Conservation (phyloP, 1,140 invertebrate genomes). For the Heliconius hermathena region DNA sequence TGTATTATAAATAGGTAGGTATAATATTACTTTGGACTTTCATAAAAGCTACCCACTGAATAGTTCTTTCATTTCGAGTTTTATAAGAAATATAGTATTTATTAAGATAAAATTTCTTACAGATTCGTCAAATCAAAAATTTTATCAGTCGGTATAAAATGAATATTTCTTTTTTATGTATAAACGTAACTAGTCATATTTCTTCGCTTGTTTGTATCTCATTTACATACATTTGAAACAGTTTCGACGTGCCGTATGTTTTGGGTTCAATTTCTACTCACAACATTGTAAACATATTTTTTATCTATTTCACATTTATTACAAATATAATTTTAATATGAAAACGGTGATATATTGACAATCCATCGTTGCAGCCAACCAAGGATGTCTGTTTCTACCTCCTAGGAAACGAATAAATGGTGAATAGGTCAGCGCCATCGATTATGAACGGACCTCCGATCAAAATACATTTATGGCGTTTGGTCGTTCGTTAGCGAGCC, state of each 20-base stretch:
- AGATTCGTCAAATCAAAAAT: neutral
- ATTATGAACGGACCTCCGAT: slow-evolving; percentile 52
- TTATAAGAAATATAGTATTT: neutral
- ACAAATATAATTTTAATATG: no score
- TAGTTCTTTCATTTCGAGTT: slow-evolving; percentile 12
- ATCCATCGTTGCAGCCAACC: neutral
- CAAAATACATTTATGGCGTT: slow-evolving; percentile 74
- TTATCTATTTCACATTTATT: no score
- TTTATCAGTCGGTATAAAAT: neutral
- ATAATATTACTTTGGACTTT: slow-evolving; percentile 33
- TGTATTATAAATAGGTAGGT: slow-evolving; percentile 35
- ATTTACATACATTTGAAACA: neutral
- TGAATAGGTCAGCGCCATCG: slow-evolving; percentile 41
- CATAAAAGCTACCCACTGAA: slow-evolving; percentile 18
- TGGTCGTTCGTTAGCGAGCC: slow-evolving; percentile 73
- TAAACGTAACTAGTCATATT: neutral
- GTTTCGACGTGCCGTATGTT: neutral
- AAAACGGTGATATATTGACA: neutral
- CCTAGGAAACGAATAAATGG: slow-evolving; percentile 13
- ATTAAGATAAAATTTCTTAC: neutral
- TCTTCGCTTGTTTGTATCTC: no score
- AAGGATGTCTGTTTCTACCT: neutral
- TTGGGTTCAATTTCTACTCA: neutral
- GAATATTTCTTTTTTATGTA: no score
- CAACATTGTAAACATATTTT: no score